phyloP scores from a whole-genome alignment of 2,797 vertebrate species.

The Synanceia verrucosa region DNA sequence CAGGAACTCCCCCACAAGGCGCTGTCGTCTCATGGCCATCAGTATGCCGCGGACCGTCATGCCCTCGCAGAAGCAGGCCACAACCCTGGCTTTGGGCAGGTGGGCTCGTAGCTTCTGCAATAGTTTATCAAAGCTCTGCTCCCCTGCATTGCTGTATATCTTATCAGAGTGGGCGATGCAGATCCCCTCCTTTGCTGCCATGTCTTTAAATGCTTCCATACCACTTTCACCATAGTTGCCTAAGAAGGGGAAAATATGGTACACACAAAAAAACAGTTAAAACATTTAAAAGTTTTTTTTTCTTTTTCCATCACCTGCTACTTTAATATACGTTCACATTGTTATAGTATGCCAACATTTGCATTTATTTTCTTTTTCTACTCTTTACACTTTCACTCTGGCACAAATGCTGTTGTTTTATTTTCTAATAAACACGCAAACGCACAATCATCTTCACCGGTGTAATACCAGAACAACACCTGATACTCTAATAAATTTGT shows the following conservation, averaged over 20 bases:
- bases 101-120: constrained; percentile 92
- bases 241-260: constrained; percentile 52
- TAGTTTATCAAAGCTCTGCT: constrained; percentile 93
- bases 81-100: constrained; percentile 95
- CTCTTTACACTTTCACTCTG: neutral
- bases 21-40: constrained; percentile 95
- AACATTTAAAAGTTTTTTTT: too few species aligned
- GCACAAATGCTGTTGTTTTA: neutral
- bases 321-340: neutral
- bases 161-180: constrained; percentile 99
- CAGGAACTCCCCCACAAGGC: constrained; percentile 93
- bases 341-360: neutral
- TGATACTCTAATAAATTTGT: constrained; percentile 39
- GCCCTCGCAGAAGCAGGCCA: constrained; percentile 98
- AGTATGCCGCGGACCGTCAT: constrained; percentile 97
- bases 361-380: neutral
- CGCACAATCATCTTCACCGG: constrained; percentile 14
- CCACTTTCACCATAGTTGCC: constrained; percentile 99
- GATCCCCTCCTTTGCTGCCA: constrained; percentile 95
- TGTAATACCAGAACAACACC: constrained; percentile 22
- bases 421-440: neutral
- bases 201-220: constrained; percentile 99
- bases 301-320: neutral
- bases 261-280: neutral
- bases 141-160: constrained; percentile 98